phyloP scores from a whole-genome alignment of 2,797 vertebrate species.

The Sparus aurata region DNA sequence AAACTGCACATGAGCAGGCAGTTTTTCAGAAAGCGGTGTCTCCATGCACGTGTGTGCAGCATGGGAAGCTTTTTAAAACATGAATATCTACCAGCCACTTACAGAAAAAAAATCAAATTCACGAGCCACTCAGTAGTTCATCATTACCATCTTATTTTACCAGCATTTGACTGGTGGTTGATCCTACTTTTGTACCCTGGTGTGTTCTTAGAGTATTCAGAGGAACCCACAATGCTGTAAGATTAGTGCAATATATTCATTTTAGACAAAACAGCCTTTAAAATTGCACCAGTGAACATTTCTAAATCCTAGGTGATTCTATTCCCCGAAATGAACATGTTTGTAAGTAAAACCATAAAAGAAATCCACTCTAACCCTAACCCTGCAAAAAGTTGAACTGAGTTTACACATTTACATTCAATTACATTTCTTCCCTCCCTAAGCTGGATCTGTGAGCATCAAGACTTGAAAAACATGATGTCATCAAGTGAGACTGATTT shows the following conservation, averaged over 20 bases:
- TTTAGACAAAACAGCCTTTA: background rate
- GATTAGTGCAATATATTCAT: background rate
- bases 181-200: no score
- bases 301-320: background rate
- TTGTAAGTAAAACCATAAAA: background rate
- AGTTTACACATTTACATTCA: background rate
- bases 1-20: constrained; percentile 12
- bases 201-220: background rate
- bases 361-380: background rate
- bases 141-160: no score
- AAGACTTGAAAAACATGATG: constrained; percentile 12
- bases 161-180: no score
- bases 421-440: background rate
- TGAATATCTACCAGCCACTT: no score
- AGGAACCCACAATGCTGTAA: background rate
- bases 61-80: no score
- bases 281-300: background rate
- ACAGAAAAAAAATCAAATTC: no score
- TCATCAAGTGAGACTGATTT: constrained; percentile 13
- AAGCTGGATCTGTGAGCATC: background rate
- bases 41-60: constrained; percentile 2
- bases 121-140: no score
- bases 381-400: background rate
- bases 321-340: background rate
- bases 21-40: background rate